A percentile compares a stretch with the other conserved stretches of the same genome.
Conservation (phyloP, 2,888 invertebrate genomes). For the Meganola albula region DNA sequence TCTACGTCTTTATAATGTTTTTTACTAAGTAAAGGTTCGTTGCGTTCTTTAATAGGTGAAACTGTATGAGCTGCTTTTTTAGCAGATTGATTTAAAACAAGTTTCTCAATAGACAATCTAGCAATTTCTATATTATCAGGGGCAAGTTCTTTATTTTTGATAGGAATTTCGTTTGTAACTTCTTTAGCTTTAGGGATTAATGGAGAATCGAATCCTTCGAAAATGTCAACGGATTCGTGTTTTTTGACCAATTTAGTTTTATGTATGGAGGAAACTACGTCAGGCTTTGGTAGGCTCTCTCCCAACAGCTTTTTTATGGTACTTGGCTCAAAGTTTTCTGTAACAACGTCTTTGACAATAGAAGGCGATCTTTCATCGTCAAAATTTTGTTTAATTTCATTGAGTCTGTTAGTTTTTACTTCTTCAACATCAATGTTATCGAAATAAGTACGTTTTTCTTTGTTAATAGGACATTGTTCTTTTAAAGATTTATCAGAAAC, state of each 20-base stretch:
- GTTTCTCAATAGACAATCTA: conserved; percentile 34
- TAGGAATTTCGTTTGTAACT: background rate
- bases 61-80: conserved; percentile 9
- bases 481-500: conserved; percentile 6
- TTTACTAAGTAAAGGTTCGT: background rate
- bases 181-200: conserved; percentile 11
- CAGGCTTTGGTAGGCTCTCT: conserved; percentile 44
- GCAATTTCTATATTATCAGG: conserved; percentile 26
- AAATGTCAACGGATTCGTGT: conserved; percentile 52
- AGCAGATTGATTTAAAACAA: conserved; percentile 30
- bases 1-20: background rate
- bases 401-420: conserved; percentile 24
- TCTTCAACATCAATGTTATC: conserved; percentile 35
- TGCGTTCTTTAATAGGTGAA: background rate
- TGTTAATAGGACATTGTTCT: conserved; percentile 2
- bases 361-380: conserved; percentile 50
- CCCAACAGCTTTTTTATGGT: conserved; percentile 53
- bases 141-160: conserved; percentile 1
- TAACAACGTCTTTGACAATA: conserved; percentile 47
- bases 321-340: conserved; percentile 41
- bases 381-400: conserved; percentile 24
- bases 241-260: conserved; percentile 38
- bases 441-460: conserved; percentile 42
- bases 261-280: conserved; percentile 31
- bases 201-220: conserved; percentile 48